These are phyloP conservation scores for Spinibarbus caldwelli DNA, from an alignment of 2,797 vertebrate genomes.

Conservation along the genomic window DNA sequence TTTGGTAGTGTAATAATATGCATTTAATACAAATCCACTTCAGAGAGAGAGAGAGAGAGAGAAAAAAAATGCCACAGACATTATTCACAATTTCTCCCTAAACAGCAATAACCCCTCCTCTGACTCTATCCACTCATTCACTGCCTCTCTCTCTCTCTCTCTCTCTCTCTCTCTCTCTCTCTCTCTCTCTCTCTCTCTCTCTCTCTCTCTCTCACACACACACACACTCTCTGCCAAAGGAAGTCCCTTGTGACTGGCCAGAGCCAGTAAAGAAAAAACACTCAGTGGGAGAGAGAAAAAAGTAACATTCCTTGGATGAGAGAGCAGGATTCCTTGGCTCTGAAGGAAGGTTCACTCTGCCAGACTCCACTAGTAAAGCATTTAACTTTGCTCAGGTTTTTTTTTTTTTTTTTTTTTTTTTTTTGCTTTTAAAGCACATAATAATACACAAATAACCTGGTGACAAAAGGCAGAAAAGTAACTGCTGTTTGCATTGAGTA, in stretches of 20 bases:
- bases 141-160: not conserved
- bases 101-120: constrained; percentile 14
- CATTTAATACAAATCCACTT: not conserved
- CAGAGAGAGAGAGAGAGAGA: no score
- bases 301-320: constrained; percentile 51
- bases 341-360: constrained; percentile 8
- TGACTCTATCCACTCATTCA: constrained; percentile 19
- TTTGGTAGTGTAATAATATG: not conserved
- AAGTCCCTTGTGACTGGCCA: constrained; percentile 52
- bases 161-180: no score
- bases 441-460: not conserved
- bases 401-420: no score
- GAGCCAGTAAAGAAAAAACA: constrained; percentile 38
- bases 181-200: no score
- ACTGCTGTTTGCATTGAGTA: not conserved
- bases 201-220: no score
- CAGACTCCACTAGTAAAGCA: constrained; percentile 3
- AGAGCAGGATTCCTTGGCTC: constrained; percentile 49
- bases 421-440: not conserved
- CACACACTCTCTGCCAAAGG: constrained; percentile 52
- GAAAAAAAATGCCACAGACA: not conserved
- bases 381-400: not conserved
- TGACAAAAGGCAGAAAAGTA: not conserved
- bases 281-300: constrained; percentile 13
- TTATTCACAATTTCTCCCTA: constrained; percentile 14